Conservation (phyloP, 2,888 invertebrate species). For the Zonitis immaculata region DNA sequence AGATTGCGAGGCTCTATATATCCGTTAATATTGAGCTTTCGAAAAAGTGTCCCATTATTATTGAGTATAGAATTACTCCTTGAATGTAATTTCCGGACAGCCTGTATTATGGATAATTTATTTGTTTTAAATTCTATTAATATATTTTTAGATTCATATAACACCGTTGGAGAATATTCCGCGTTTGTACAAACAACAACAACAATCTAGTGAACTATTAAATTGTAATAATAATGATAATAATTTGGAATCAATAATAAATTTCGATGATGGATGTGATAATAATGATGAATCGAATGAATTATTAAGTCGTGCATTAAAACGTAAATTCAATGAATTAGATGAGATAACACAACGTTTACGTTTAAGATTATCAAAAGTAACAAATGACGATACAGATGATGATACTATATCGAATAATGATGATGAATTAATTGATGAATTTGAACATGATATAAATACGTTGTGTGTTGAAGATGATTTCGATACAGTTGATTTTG, state of each 20-base stretch:
- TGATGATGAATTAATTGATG: constrained; percentile 50
- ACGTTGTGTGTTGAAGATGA: constrained; percentile 47
- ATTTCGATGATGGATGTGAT: neutral
- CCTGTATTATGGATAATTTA: too few relatives aligned
- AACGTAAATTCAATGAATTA: constrained; percentile 59
- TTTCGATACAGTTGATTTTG: constrained; percentile 42
- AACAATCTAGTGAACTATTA: neutral
- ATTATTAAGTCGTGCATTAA: constrained; percentile 50
- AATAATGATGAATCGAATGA: constrained; percentile 33
- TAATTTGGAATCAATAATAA: neutral
- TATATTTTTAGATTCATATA: constrained; percentile 48
- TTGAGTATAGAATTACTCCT: too few relatives aligned
- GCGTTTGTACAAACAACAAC: constrained; percentile 2
- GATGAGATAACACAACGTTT: constrained; percentile 61
- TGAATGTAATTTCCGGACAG: too few relatives aligned
- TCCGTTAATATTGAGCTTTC: too few relatives aligned
- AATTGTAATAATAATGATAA: neutral
- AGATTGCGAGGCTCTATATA: too few relatives aligned
- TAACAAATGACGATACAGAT: constrained; percentile 52
- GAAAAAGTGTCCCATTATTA: too few relatives aligned
- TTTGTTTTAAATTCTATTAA: constrained; percentile 12
- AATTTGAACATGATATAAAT: constrained; percentile 58
- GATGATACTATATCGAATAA: neutral
- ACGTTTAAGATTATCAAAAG: constrained; percentile 54
- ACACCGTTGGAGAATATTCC: constrained; percentile 52